These are phyloP conservation scores for Myrmecophaga tridactyla DNA, from an alignment of 2,113 vertebrate genomes.

Conservation along the genomic window DNA sequence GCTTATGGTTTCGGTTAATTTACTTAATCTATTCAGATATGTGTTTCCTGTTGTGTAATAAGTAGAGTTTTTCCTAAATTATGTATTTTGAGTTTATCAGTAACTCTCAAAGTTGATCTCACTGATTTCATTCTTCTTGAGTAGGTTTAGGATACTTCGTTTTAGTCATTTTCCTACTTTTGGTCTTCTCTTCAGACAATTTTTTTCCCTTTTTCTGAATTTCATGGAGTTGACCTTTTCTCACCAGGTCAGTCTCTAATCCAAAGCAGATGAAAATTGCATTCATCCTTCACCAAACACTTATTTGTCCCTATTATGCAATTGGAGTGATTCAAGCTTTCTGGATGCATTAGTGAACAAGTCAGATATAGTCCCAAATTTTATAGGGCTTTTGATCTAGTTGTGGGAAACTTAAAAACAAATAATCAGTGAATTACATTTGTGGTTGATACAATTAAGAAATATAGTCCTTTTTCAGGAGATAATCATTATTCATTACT, in stretches of 20 bases:
- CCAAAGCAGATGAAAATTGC: not conserved
- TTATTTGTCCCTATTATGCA: not conserved
- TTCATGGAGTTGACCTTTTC: not conserved
- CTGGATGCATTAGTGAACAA: no score
- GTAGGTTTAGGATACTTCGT: not conserved
- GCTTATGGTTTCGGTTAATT: not conserved
- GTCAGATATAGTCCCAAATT: no score
- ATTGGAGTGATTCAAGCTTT: not conserved
- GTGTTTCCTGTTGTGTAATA: not conserved
- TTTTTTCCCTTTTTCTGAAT: not conserved
- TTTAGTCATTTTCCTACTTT: not conserved
- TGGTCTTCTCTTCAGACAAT: not conserved
- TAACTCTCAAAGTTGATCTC: not conserved
- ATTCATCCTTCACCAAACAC: not conserved
- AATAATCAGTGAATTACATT: no score
- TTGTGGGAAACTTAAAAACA: no score
- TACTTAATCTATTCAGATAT: not conserved
- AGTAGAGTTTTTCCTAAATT: not conserved
- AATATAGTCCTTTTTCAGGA: no score
- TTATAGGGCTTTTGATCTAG: no score
- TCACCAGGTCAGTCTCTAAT: not conserved
- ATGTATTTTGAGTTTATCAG: not conserved
- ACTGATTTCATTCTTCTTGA: not conserved
- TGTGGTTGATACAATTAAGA: no score
- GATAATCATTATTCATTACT: no score